phyloP scores from a whole-genome alignment of 1,140 invertebrate species.

The Neodiprion fabricii region DNA sequence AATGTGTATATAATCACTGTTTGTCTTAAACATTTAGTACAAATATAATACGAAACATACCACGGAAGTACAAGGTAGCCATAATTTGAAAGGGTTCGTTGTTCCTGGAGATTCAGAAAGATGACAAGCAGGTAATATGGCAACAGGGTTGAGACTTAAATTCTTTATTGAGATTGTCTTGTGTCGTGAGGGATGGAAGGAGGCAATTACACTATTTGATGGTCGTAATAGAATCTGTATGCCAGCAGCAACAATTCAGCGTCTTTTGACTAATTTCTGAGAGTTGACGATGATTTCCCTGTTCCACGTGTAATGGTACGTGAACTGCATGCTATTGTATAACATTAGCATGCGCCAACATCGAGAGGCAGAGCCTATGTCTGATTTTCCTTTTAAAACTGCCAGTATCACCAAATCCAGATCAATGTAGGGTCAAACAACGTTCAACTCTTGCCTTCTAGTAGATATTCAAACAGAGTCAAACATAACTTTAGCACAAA shows the following conservation, averaged over 20 bases:
- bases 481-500: neutral
- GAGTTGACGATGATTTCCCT: slow-evolving; percentile 89
- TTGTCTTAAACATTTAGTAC: neutral
- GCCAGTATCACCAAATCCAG: slow-evolving; percentile 47
- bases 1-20: no score
- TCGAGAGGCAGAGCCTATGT: slow-evolving; percentile 49
- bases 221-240: neutral
- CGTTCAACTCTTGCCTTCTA: neutral
- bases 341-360: slow-evolving; percentile 62
- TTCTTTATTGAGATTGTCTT: neutral
- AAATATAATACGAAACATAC: slow-evolving; percentile 37
- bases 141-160: no score
- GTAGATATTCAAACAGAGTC: neutral
- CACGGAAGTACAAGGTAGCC: slow-evolving; percentile 51
- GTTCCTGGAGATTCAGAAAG: neutral
- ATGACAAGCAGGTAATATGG: neutral
- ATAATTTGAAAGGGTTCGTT: slow-evolving; percentile 34
- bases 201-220: neutral
- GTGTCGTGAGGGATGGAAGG: neutral
- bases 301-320: slow-evolving; percentile 87
- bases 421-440: neutral
- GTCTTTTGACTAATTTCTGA: slow-evolving; percentile 89
- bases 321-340: slow-evolving; percentile 70
- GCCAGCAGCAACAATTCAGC: slow-evolving; percentile 58
- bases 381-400: slow-evolving; percentile 43